phyloP scores from a whole-genome alignment of 2,113 vertebrate genomes.

The Protobothrops mucrosquamatus region DNA sequence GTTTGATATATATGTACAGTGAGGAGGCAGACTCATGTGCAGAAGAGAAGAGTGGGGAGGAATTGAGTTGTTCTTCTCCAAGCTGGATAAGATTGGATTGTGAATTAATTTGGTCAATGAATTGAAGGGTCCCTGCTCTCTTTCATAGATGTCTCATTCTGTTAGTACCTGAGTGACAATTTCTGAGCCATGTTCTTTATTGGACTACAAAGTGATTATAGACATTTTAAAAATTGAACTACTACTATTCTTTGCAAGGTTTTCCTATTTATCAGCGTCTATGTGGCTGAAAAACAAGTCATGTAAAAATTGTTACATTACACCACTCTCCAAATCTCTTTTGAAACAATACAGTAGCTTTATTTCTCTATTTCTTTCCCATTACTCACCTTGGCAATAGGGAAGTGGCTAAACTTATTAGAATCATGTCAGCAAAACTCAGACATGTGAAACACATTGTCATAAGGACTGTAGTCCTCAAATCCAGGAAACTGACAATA shows the following conservation, averaged over 20 bases:
- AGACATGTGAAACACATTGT: slow-evolving; percentile 34
- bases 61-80: neutral
- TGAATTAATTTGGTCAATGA: neutral
- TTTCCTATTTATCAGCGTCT: neutral
- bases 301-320: neutral
- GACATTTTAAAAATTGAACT: neutral
- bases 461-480: slow-evolving; percentile 38
- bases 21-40: too few species aligned
- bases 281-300: neutral
- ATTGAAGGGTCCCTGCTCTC: neutral
- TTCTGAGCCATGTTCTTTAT: neutral
- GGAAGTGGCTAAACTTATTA: slow-evolving; percentile 46
- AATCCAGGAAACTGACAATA: neutral
- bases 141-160: neutral
- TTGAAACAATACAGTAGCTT: neutral
- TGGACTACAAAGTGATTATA: neutral
- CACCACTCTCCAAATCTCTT: neutral
- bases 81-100: neutral
- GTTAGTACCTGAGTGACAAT: neutral
- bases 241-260: neutral
- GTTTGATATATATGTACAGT: neutral
- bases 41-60: neutral
- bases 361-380: slow-evolving; percentile 40
- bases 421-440: slow-evolving; percentile 39
- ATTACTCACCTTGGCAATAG: slow-evolving; percentile 26